Evolutionary conservation across 2,113 vertebrate genomes (phyloP).

Genomic region (Tychaedon coryphoeus): DNA sequence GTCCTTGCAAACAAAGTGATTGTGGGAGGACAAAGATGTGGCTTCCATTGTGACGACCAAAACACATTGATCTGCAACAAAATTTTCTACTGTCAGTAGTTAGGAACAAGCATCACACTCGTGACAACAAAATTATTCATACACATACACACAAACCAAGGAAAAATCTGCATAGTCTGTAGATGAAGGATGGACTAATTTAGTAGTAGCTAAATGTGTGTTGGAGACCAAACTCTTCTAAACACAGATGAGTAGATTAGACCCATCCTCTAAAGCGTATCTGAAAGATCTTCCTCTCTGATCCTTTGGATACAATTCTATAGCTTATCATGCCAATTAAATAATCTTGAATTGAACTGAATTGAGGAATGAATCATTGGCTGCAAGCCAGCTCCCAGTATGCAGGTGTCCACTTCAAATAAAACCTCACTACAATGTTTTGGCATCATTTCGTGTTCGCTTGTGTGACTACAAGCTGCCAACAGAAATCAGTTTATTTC

Average conservation of each 20-base stretch:
- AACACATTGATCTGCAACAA: not conserved
- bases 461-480: not conserved
- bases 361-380: not conserved
- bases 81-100: not conserved
- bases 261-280: not conserved
- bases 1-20: not conserved
- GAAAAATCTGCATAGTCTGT: not conserved
- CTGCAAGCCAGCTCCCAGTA: not conserved
- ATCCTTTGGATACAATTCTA: not conserved
- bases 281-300: not conserved
- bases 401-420: constrained; percentile 21
- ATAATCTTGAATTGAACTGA: not conserved
- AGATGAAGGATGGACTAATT: not conserved
- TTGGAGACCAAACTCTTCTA: not conserved
- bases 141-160: not conserved
- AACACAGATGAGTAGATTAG: not conserved
- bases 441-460: not conserved
- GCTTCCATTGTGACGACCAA: not conserved
- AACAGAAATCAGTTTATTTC: not conserved
- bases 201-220: not conserved
- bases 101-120: not conserved
- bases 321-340: not conserved
- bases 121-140: not conserved
- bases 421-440: not conserved
- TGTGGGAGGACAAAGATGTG: not conserved